These are phyloP conservation scores for Heliangelus exortis DNA, from an alignment of 2,797 vertebrate species.

Conservation along the genomic window DNA sequence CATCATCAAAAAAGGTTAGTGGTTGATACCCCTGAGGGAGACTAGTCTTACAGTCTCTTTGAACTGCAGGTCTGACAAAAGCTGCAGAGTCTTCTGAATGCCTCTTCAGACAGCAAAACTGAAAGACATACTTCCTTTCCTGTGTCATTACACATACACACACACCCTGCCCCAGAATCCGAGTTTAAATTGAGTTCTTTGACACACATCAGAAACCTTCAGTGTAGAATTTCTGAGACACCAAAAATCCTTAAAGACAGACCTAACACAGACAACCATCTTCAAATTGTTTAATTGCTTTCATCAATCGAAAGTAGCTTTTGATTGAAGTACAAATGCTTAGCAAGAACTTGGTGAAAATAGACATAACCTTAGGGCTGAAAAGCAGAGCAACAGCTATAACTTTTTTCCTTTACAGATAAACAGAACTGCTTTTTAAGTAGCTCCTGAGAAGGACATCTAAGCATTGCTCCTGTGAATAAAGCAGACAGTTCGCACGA, in stretches of 20 bases:
- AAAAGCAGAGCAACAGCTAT: slow-evolving; percentile 44
- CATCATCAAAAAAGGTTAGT: background rate
- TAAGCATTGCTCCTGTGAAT: slow-evolving; percentile 66
- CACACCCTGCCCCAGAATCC: slow-evolving; percentile 37
- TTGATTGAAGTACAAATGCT: slow-evolving; percentile 74
- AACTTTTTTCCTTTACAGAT: slow-evolving; percentile 47
- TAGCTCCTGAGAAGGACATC: slow-evolving; percentile 69
- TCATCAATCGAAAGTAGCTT: slow-evolving; percentile 71
- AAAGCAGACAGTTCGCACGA: slow-evolving; percentile 68
- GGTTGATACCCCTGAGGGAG: background rate
- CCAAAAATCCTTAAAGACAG: slow-evolving; percentile 55
- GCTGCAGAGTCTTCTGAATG: slow-evolving; percentile 58
- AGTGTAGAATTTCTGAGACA: slow-evolving; percentile 70
- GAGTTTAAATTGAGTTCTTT: slow-evolving; percentile 57
- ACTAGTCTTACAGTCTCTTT: slow-evolving; percentile 28
- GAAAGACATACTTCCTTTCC: slow-evolving; percentile 62
- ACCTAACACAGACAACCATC: slow-evolving; percentile 60
- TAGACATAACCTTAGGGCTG: slow-evolving; percentile 73
- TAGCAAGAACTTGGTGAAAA: slow-evolving; percentile 60
- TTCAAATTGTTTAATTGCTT: slow-evolving; percentile 73
- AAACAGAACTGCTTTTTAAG: slow-evolving; percentile 69
- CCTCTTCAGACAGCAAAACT: slow-evolving; percentile 61
- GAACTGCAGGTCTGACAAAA: slow-evolving; percentile 67
- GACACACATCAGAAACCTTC: slow-evolving; percentile 67
- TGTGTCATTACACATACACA: slow-evolving; percentile 47